Conservation (phyloP, 2,113 vertebrate species). For the Sinocyclocheilus grahami region DNA sequence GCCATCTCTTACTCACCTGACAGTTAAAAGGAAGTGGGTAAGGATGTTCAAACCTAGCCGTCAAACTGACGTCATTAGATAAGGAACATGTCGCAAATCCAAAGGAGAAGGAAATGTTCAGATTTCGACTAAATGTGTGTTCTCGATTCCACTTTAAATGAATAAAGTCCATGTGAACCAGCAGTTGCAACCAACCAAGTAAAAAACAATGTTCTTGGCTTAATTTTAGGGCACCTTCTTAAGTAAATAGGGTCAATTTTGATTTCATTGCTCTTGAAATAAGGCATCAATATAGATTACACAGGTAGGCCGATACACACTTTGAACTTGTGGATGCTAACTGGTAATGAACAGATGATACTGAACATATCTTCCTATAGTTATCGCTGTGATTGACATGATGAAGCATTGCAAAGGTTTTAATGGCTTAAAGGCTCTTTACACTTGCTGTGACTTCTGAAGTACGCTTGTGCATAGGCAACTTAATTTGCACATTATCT, state of each 20-base stretch:
- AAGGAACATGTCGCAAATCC: too few species aligned
- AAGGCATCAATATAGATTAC: background rate
- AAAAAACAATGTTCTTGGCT: background rate
- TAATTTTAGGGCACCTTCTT: background rate
- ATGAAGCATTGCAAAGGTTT: background rate
- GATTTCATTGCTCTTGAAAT: background rate
- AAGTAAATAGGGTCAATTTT: background rate
- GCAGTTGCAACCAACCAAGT: too few species aligned
- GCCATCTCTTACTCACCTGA: too few species aligned
- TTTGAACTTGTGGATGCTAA: background rate
- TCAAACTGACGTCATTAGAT: background rate
- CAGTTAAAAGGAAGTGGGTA: background rate
- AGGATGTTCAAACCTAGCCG: background rate
- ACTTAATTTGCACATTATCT: slow-evolving; percentile 28
- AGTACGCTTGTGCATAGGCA: background rate
- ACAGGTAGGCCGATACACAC: background rate
- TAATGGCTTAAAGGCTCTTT: slow-evolving; percentile 17
- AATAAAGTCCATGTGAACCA: too few species aligned
- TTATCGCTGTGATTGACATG: slow-evolving; percentile 19
- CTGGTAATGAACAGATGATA: background rate
- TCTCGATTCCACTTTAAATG: too few species aligned
- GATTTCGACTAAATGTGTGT: background rate
- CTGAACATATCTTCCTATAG: background rate
- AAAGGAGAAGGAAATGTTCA: background rate
- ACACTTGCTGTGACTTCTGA: slow-evolving; percentile 19